Evolutionary conservation across 2,113 vertebrate genomes (phyloP).

Genomic region (Rallus limicola): DNA sequence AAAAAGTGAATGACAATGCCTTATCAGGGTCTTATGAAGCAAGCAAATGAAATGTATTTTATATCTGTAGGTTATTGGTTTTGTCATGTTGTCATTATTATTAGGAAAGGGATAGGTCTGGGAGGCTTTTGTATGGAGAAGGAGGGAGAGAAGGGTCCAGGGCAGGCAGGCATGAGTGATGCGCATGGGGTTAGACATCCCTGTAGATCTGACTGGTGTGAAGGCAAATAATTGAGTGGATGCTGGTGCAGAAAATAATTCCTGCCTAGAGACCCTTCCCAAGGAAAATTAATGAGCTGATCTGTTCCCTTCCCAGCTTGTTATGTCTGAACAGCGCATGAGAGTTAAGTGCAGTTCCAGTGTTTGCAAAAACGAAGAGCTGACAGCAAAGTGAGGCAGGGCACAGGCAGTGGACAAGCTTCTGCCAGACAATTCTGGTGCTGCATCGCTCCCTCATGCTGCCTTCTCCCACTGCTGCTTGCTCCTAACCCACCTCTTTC

Average conservation of each 20-base stretch:
- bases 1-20: background rate
- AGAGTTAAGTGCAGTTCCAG: slow-evolving; percentile 31
- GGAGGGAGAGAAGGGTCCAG: slow-evolving; percentile 17
- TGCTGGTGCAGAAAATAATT: slow-evolving; percentile 60
- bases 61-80: slow-evolving; percentile 59
- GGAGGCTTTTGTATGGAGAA: slow-evolving; percentile 38
- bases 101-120: slow-evolving; percentile 50
- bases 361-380: slow-evolving; percentile 24
- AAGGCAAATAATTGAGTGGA: slow-evolving; percentile 64
- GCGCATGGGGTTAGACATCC: slow-evolving; percentile 46
- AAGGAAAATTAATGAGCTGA: slow-evolving; percentile 29
- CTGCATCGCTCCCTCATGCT: background rate
- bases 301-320: slow-evolving; percentile 44
- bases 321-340: slow-evolving; percentile 3
- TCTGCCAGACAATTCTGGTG: background rate
- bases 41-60: slow-evolving; percentile 54
- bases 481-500: background rate
- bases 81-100: slow-evolving; percentile 68
- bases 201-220: slow-evolving; percentile 59
- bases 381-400: slow-evolving; percentile 1
- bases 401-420: slow-evolving; percentile 1
- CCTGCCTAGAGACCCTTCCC: slow-evolving; percentile 66
- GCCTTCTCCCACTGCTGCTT: background rate
- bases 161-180: slow-evolving; percentile 61
- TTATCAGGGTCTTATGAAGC: slow-evolving; percentile 35